Conservation (phyloP, 2,888 invertebrate genomes). For the Scaptomyza cyrtandrae region DNA sequence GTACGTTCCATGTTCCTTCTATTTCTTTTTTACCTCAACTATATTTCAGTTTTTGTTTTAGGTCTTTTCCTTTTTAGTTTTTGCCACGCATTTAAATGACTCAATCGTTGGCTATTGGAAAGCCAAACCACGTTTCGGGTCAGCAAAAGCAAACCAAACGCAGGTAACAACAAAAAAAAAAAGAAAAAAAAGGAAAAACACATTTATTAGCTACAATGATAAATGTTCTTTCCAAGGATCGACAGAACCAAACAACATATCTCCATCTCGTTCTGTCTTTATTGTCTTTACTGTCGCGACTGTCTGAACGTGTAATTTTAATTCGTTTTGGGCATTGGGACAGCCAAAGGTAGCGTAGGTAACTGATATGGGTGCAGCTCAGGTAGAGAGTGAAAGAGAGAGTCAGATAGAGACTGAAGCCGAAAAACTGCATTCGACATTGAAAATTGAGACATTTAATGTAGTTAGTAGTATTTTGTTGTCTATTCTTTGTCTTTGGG, state of each 20-base stretch:
- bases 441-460: slow-evolving; percentile 71
- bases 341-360: slow-evolving; percentile 31
- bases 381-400: slow-evolving; percentile 41
- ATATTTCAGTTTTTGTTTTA: too few relatives aligned
- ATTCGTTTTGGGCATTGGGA: slow-evolving; percentile 69
- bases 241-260: slow-evolving; percentile 14
- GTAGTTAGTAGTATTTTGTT: slow-evolving; percentile 50
- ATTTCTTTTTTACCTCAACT: slow-evolving; percentile 1
- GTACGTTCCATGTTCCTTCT: slow-evolving; percentile 16
- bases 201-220: slow-evolving; percentile 77
- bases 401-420: too few relatives aligned
- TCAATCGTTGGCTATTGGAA: slow-evolving; percentile 65
- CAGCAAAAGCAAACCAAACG: slow-evolving; percentile 2
- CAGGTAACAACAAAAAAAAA: slow-evolving; percentile 24
- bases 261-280: slow-evolving; percentile 8
- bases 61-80: slow-evolving; percentile 22
- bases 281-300: slow-evolving; percentile 22
- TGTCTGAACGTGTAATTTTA: slow-evolving; percentile 70
- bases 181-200: slow-evolving; percentile 55
- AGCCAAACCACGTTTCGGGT: slow-evolving; percentile 60
- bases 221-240: slow-evolving; percentile 69
- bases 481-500: slow-evolving; percentile 15
- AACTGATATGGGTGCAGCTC: slow-evolving; percentile 71
- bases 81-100: slow-evolving; percentile 71
- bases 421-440: slow-evolving; percentile 43